Base-by-base conservation (phyloP, 1,140 invertebrate genomes). In the Platyura marginata region DNA sequence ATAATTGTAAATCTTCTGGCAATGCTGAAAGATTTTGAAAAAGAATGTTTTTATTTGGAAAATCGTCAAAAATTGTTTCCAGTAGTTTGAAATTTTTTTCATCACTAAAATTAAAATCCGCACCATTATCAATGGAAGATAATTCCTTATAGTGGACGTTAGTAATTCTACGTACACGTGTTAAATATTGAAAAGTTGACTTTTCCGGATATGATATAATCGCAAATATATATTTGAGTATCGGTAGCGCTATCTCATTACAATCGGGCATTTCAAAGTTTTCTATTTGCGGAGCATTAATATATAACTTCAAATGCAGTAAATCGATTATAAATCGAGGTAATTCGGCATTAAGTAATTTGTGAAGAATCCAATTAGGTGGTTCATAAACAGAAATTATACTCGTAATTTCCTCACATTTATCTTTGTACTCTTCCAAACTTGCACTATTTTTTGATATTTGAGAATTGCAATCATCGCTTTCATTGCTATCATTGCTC, bases 241-340 rank as follows among this genome's bases (percentile, higher is more conserved):
- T 72, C 10, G 72, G 65, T 38, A 77, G 53, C 23, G 72, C 66
- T 46, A 74, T 68, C 16, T 62, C 46, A 47, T 75, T 72, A n/a
- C 75, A 67, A 44, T 78, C 70, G 6, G 65, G 55, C 20, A 66
- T 56, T 3, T 53, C 53, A 49, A 72, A 69, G 50, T 83, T 69
- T 60, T 90, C 85, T 9, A 86, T 69, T 65, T 88, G 82, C 13
- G 76, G 71, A 19, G 65, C 67, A 46, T 74, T 74, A 46, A 85
- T 71, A 49, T 78, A 74, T 34, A 74, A 62, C 45, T 73, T 69
- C 33, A 74, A 61, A 18, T 68, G 65, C 36, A 77, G 51, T 1
- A 83, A 67, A 56, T 86, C 79, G 25, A 84, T 66, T 49, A 79
- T 74, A 48, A 66, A 69, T 2, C 67, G 51, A 1, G 79, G 71